A percentile compares a stretch with the other conserved stretches of the same genome.
Conservation (phyloP, 2,888 invertebrate species). For the Metacarcinus magister region DNA sequence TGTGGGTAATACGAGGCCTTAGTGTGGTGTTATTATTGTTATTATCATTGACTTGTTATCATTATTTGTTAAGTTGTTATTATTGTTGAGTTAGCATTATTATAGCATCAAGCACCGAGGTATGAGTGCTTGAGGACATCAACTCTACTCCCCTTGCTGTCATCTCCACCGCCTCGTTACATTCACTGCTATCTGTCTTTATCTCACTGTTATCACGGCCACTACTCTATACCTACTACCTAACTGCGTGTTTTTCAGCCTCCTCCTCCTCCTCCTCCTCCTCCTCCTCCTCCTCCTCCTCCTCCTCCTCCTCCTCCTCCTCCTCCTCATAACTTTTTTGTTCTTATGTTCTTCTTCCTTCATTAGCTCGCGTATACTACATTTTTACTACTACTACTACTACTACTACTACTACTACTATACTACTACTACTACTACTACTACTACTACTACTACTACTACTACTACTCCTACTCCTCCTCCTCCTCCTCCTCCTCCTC, state of each 20-base stretch:
- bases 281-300: conserved; percentile 1
- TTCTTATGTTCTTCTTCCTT: neutral
- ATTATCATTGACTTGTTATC: no score
- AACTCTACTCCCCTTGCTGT: neutral
- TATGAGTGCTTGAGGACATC: neutral
- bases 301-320: conserved; percentile 4
- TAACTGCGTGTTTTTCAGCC: neutral
- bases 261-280: conserved; percentile 9
- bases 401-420: no score
- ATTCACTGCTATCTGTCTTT: neutral
- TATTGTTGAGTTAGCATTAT: no score
- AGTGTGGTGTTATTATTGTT: no score
- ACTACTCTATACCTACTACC: neutral
- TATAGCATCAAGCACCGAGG: neutral
- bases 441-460: no score
- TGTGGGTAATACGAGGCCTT: no score
- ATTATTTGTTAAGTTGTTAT: no score
- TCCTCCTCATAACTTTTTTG: neutral
- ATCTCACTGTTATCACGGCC: neutral
- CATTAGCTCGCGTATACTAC: no score
- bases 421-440: no score
- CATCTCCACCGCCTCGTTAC: neutral
- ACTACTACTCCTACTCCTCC: no score
- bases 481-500: no score
- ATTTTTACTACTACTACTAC: no score